phyloP scores from a whole-genome alignment of 2,797 vertebrate genomes.

The Melanogrammus aeglefinus region DNA sequence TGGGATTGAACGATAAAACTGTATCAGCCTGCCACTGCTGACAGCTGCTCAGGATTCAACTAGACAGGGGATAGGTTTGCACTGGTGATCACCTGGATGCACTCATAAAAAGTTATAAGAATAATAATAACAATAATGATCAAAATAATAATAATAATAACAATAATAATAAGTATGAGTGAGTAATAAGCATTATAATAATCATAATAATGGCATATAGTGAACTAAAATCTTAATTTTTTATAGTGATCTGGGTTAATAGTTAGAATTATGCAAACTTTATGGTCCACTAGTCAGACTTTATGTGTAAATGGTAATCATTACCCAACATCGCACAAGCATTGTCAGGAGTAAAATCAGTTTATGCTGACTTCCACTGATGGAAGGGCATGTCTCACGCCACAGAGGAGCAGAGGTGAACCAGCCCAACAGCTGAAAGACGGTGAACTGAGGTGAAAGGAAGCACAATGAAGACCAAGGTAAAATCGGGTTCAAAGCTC shows the following conservation, averaged over 20 bases:
- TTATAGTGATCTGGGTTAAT: neutral
- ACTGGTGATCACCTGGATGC: too few species aligned
- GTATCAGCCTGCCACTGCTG: neutral
- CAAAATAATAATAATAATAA: neutral
- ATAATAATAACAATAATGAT: neutral
- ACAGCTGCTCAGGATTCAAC: too few species aligned
- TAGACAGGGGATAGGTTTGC: too few species aligned
- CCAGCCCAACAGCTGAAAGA: neutral
- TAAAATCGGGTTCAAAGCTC: too few species aligned
- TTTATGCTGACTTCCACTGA: slow-evolving; percentile 66
- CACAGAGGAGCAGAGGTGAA: slow-evolving; percentile 10
- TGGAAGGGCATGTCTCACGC: slow-evolving; percentile 45
- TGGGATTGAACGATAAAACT: neutral
- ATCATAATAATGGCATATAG: too few species aligned
- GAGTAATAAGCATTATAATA: too few species aligned
- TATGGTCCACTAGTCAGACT: neutral
- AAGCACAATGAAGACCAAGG: neutral
- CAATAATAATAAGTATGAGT: too few species aligned
- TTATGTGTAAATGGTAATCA: neutral
- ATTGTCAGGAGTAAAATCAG: slow-evolving; percentile 42
- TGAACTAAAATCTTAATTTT: neutral
- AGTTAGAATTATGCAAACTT: neutral
- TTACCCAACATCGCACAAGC: neutral
- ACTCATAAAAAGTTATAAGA: neutral
- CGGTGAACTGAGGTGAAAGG: neutral